A percentile compares a stretch with the other conserved stretches of the same genome.
phyloP scores from a whole-genome alignment of 2,113 vertebrate genomes.

The Cephalophus harveyi region DNA sequence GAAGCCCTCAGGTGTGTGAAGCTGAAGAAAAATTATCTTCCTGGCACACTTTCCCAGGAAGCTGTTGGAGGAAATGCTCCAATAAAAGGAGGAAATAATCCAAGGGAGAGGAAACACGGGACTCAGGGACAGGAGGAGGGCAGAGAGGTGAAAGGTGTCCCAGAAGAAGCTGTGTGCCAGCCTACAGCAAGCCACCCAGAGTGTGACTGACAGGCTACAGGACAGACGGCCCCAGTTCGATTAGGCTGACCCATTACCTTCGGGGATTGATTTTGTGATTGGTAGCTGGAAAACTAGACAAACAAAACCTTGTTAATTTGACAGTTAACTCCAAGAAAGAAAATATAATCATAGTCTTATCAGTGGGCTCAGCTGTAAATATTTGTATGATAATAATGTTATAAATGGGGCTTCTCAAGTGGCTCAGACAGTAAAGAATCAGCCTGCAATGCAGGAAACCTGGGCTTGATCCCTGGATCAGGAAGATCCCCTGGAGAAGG shows the following conservation, averaged over 20 bases:
- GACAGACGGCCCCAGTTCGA: background rate
- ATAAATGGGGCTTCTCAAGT: background rate
- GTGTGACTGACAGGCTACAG: background rate
- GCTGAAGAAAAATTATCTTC: background rate
- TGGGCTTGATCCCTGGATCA: background rate
- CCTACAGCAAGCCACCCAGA: background rate
- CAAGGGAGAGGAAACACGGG: background rate
- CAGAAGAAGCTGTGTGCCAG: background rate
- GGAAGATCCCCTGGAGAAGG: background rate
- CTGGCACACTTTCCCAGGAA: background rate
- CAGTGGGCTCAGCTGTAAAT: background rate
- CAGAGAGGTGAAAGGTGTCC: background rate
- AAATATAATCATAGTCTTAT: background rate
- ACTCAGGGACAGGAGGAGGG: background rate
- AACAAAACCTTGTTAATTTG: background rate
- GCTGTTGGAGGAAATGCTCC: background rate
- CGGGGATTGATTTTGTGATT: background rate
- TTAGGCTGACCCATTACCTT: background rate
- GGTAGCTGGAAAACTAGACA: background rate
- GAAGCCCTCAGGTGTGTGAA: background rate
- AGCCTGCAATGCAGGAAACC: background rate
- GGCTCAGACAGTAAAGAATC: background rate
- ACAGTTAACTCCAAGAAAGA: background rate
- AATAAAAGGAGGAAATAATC: background rate
- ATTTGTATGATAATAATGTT: background rate